These are phyloP conservation scores for Nymphalis polychloros DNA, from an alignment of 2,888 invertebrate genomes.

Conservation along the genomic window DNA sequence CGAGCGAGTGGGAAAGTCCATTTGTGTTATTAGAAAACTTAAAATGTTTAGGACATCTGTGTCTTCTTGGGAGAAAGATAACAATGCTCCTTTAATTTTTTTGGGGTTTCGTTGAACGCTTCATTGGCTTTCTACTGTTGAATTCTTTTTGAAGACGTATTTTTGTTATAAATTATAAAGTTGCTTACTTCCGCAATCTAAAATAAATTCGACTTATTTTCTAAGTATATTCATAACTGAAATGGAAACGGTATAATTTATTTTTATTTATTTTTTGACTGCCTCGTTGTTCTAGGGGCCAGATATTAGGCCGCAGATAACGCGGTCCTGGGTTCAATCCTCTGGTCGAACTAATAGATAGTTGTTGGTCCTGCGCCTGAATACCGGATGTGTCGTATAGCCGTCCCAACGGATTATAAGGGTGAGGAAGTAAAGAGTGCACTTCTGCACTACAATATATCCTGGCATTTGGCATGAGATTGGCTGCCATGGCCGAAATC, in stretches of 20 bases:
- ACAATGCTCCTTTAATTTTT: conserved; percentile 37
- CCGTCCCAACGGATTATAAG: too few relatives aligned
- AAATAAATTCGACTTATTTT: neutral
- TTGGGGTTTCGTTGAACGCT: conserved; percentile 19
- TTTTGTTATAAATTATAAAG: conserved; percentile 16
- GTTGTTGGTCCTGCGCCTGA: too few relatives aligned
- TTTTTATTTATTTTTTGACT: too few relatives aligned
- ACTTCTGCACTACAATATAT: too few relatives aligned
- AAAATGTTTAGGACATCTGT: conserved; percentile 48
- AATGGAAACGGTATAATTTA: neutral
- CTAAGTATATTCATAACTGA: neutral
- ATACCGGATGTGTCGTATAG: too few relatives aligned
- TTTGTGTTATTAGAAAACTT: conserved; percentile 60
- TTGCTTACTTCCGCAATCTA: neutral
- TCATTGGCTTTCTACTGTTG: conserved; percentile 16
- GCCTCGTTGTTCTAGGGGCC: too few relatives aligned
- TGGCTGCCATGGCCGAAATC: too few relatives aligned
- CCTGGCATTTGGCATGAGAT: too few relatives aligned
- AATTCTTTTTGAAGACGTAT: conserved; percentile 15
- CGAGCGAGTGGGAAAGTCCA: conserved; percentile 54
- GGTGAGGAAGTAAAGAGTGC: too few relatives aligned
- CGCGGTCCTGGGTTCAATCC: too few relatives aligned
- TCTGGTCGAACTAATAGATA: too few relatives aligned
- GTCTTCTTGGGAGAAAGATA: conserved; percentile 38
- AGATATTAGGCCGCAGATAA: too few relatives aligned